Base-by-base conservation (phyloP, 2,888 invertebrate species). In the Hipparchia semele region DNA sequence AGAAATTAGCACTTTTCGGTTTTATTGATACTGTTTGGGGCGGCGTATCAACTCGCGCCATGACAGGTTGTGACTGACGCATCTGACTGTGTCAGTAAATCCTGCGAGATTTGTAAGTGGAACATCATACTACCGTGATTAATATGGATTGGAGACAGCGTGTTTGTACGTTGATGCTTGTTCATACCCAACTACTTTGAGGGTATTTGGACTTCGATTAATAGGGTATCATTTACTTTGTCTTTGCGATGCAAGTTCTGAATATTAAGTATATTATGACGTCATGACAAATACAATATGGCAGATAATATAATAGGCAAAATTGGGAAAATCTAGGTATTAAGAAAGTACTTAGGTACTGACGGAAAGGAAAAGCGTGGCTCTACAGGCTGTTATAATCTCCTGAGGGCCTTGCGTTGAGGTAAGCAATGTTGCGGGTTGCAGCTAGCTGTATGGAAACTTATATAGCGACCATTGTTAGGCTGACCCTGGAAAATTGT, bases 11-110 rank as follows among this genome's bases (percentile, higher is more conserved):
- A 81, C 84, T 83, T 77, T 87, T 89, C 67, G 83, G 79, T 87
- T 88, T 88, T 77, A 88, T 81, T 71, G 86, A 82, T 80, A 88
- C 77, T 72, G 79, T 78, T 81, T 87, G 86, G 75, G 82, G 78
- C 80, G 82, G 89, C 87, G 90, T 88, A 85, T 87, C 87, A 78
- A 80, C 85, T 74, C 90, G 92, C 87, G 90, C 88, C 93, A 92
- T 93, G 86, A 89, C 89, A 90, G 83, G 80, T 83, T 84, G 82
- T 84, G 81, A 91, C 90, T 91, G 90, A 87, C 87, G 83, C 84
- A 80, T 90, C 90, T 91, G 90, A 87, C 87, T 83, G 81, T 77
- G 79, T 80, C 81, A 80, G 79, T 77, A 77, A 75, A 76, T 77
- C 77, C 83, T 80, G 78, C 81, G 81, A 82, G 78, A 83, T 85